Conservation (phyloP, 2,797 vertebrate genomes). For the Setipinna tenuifilis region DNA sequence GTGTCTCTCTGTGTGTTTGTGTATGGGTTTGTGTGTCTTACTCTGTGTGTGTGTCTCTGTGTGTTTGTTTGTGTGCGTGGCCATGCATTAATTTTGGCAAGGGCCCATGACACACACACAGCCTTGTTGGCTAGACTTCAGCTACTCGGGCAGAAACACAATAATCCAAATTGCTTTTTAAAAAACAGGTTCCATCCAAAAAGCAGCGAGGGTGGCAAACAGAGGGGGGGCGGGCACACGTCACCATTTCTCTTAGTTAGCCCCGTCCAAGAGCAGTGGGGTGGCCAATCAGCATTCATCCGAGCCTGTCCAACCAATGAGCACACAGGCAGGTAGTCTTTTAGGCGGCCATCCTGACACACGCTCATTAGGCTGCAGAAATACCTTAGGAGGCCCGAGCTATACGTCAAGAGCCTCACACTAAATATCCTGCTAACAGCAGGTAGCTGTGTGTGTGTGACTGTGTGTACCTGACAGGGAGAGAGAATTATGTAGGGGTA, state of each 20-base stretch:
- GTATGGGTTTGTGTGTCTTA: background rate
- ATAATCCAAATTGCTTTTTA: slow-evolving; percentile 30
- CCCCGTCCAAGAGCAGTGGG: background rate
- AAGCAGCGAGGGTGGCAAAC: slow-evolving; percentile 25
- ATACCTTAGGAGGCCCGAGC: slow-evolving; percentile 28
- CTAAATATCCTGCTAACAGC: slow-evolving; percentile 37
- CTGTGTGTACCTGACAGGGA: slow-evolving; percentile 12
- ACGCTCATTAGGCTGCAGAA: slow-evolving; percentile 30
- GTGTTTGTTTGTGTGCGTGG: background rate
- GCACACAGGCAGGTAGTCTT: background rate
- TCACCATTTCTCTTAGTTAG: background rate
- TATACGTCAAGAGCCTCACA: slow-evolving; percentile 30
- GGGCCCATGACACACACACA: background rate
- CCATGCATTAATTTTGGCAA: background rate
- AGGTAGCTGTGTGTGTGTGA: background rate
- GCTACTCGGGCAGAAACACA: background rate
- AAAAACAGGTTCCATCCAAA: slow-evolving; percentile 15
- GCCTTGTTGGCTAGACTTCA: slow-evolving; percentile 15
- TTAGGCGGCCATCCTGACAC: background rate
- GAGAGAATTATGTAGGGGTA: background rate
- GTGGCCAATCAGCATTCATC: background rate
- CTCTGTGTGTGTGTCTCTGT: background rate
- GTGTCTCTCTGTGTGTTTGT: background rate
- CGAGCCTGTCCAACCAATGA: background rate
- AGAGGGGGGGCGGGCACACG: background rate